Percentiles rank a stretch among this genome's conserved stretches.
Evolutionary conservation across 2,113 vertebrate genomes (phyloP).

Genomic region (Daphoenositta chrysoptera): DNA sequence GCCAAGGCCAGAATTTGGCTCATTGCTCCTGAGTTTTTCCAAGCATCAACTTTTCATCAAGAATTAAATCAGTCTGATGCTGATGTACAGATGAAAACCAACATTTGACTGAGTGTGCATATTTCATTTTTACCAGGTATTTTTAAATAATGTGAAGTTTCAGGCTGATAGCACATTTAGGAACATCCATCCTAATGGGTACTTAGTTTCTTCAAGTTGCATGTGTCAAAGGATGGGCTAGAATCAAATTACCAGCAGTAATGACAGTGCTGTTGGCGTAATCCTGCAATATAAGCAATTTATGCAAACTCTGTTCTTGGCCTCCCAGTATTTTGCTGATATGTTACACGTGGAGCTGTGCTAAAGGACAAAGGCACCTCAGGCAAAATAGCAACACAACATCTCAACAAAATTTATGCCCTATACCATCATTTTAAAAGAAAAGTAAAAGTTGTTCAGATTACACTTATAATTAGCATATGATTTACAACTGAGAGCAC

Average conservation of each 20-base stretch:
- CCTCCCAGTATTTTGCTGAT: slow-evolving; percentile 40
- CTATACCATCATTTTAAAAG: background rate
- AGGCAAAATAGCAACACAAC: background rate
- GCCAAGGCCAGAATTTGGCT: slow-evolving; percentile 19
- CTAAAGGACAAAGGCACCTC: slow-evolving; percentile 51
- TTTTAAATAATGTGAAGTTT: background rate
- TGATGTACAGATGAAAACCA: background rate
- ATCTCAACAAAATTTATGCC: slow-evolving; percentile 53
- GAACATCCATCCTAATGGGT: background rate
- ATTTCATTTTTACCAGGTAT: slow-evolving; percentile 24
- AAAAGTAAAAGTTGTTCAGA: slow-evolving; percentile 40
- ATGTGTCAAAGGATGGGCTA: background rate
- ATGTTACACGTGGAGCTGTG: background rate
- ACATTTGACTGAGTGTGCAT: background rate
- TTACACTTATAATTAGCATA: slow-evolving; percentile 50
- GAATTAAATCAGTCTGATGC: slow-evolving; percentile 13
- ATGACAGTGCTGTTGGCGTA: background rate
- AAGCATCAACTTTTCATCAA: slow-evolving; percentile 16
- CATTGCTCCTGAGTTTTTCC: background rate
- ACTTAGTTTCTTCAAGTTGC: slow-evolving; percentile 15
- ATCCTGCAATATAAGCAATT: slow-evolving; percentile 32
- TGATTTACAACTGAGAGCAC: slow-evolving; percentile 28
- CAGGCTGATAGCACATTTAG: background rate
- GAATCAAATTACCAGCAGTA: slow-evolving; percentile 31
- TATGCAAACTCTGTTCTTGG: background rate